Percentiles rank a stretch among this genome's conserved stretches.
These are phyloP conservation scores for Mythimna ferrago DNA, from an alignment of 2,888 invertebrate genomes.

Conservation along the genomic window DNA sequence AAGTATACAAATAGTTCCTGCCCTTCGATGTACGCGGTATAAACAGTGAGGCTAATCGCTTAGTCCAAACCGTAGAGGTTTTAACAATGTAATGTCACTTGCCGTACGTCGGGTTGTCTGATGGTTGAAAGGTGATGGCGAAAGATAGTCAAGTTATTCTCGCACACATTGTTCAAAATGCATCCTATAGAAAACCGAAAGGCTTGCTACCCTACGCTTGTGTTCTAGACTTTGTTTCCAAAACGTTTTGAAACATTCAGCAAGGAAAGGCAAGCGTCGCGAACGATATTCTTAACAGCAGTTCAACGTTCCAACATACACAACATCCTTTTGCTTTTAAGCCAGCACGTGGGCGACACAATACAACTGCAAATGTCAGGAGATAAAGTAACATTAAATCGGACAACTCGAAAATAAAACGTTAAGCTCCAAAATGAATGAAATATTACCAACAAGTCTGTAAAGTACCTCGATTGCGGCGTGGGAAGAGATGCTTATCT, in stretches of 20 bases:
- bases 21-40: too few species aligned
- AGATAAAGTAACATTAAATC: conserved; percentile 62
- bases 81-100: too few species aligned
- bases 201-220: too few species aligned
- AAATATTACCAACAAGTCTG: conserved; percentile 50
- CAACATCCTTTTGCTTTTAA: conserved; percentile 72
- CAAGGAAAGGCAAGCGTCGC: not conserved
- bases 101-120: too few species aligned
- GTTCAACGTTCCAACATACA: conserved; percentile 56
- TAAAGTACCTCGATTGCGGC: conserved; percentile 45
- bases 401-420: conserved; percentile 47
- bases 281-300: conserved; percentile 11
- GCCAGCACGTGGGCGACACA: conserved; percentile 69
- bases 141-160: too few species aligned
- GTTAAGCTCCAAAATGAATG: conserved; percentile 47
- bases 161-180: too few species aligned
- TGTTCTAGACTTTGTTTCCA: too few species aligned
- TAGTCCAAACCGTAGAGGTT: too few species aligned
- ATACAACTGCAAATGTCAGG: conserved; percentile 67
- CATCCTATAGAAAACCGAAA: too few species aligned
- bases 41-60: too few species aligned
- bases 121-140: too few species aligned
- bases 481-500: conserved; percentile 58
- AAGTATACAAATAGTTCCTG: too few species aligned
- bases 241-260: not conserved